Conservation (phyloP, 2,113 vertebrate genomes). For the Fulica atra region DNA sequence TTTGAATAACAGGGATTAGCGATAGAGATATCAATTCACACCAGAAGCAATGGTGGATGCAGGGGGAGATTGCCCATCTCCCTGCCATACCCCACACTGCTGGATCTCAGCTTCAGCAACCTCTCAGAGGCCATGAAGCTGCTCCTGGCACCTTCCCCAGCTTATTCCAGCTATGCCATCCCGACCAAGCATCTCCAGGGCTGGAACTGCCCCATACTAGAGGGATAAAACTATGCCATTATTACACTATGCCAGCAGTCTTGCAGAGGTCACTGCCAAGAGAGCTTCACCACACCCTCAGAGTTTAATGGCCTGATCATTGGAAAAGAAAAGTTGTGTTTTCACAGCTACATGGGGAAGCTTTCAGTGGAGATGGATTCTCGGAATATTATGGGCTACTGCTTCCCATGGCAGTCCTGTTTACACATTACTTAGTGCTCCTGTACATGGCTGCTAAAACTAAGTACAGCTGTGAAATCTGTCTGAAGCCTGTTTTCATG, state of each 20-base stretch:
- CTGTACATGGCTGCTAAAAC: background rate
- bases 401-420: background rate
- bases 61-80: background rate
- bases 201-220: background rate
- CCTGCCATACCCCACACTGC: background rate
- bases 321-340: background rate
- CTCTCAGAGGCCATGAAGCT: background rate
- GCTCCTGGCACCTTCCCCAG: background rate
- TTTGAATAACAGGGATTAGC: background rate
- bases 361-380: background rate
- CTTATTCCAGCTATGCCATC: background rate
- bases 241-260: background rate
- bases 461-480: background rate
- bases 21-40: background rate
- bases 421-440: background rate
- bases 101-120: background rate
- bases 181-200: fast-evolving
- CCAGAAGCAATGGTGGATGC: fast-evolving
- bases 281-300: background rate
- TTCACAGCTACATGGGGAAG: background rate
- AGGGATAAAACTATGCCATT: background rate
- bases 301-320: background rate
- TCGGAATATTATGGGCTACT: background rate
- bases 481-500: background rate
- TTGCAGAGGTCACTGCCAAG: background rate